These are phyloP conservation scores for Thereva nobilitata DNA, from an alignment of 2,888 invertebrate genomes.

Conservation along the genomic window DNA sequence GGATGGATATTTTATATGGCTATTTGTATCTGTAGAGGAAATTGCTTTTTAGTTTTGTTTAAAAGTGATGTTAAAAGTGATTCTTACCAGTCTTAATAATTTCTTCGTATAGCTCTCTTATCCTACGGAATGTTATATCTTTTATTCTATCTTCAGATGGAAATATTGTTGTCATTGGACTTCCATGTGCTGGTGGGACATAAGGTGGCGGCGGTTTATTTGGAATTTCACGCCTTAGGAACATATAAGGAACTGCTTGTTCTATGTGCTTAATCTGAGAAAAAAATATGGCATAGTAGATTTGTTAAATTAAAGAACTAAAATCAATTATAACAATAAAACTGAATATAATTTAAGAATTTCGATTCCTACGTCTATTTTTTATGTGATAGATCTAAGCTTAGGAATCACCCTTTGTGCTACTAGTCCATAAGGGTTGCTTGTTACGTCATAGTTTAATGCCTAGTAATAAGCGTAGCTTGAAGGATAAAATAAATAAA, in stretches of 20 bases:
- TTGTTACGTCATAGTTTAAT: no score
- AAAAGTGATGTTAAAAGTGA: constrained; percentile 35
- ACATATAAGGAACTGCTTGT: constrained; percentile 58
- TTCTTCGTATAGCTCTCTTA: constrained; percentile 50
- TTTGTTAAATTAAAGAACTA: not conserved
- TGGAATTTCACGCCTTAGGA: constrained; percentile 67
- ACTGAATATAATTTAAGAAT: no score
- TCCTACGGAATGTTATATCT: constrained; percentile 51
- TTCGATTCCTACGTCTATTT: no score
- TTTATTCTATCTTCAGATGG: constrained; percentile 52
- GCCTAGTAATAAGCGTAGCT: no score
- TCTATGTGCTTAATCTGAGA: constrained; percentile 66
- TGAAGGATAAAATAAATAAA: no score
- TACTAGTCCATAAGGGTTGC: no score
- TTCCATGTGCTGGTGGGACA: constrained; percentile 64
- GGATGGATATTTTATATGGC: constrained; percentile 45
- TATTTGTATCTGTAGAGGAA: constrained; percentile 44
- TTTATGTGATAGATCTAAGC: no score
- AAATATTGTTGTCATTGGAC: constrained; percentile 54
- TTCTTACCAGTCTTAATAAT: constrained; percentile 51
- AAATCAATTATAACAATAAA: no score
- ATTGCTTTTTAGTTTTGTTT: not conserved
- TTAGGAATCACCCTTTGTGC: no score
- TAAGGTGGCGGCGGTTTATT: constrained; percentile 79
- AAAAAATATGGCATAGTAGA: constrained; percentile 39